Evolutionary conservation across 2,888 invertebrate genomes (phyloP), one percentile per base, ranked within the genome.

Genomic region (Calameuta pallipes): DNA sequence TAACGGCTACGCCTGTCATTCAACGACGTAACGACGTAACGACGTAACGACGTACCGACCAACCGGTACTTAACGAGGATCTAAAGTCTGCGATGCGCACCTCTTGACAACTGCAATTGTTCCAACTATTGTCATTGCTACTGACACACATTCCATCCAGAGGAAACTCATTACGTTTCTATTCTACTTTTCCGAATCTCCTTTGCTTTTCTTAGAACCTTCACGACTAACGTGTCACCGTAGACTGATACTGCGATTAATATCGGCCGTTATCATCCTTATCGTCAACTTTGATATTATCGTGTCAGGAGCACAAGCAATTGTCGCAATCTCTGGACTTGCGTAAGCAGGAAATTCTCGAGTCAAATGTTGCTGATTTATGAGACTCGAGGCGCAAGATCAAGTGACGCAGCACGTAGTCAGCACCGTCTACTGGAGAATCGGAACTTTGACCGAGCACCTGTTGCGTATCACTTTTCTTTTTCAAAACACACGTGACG

Each of bases 71-170:
- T 9, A 15, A 56, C 6, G 23, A 23, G 23, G 41, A 56, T 23
- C 12, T 4, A 41, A 13, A 13, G 15, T 41, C 37, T 41, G 4
- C 1, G 13, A 4, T 41, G 2, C 83, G 92, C 92, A 95, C 95
- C 94, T 93, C 87, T 92, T 93, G 83, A 95, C 92, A 84, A 95
- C 94, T 79, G 93, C 92, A 89, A 92, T 94, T 79, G 95, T 95
- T 80, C 93, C 93, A 82, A 94, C 94, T 87, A 95, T 91, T 78
- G 95, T 94, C 88, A 95, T 91, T 80, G 94, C 93, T 83, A 95
- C 90, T 91, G 94, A 94, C 87, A 95, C 92, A 80, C 93, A 92
- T 82, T 94, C 93, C 93, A 95, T 94, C 94, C 94, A 95, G 80
- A 95, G 82, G 75, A 94, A 87, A 85, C 94, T 93, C 95, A 95